Base-by-base conservation (phyloP, 2,113 vertebrate genomes). In the Gadus macrocephalus region DNA sequence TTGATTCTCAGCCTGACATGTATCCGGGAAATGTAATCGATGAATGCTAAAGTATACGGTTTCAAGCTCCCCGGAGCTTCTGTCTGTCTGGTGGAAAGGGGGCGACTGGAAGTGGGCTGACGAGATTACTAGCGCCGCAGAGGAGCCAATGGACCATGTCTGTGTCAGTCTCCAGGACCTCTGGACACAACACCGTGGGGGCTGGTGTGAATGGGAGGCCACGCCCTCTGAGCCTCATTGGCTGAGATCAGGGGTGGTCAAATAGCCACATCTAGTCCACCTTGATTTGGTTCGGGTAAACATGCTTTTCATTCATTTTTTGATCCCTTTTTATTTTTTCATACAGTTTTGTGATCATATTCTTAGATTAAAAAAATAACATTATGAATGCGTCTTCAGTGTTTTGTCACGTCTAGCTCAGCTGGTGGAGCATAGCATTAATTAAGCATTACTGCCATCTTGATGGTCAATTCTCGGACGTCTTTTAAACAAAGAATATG, bases 11-110 rank as follows among this genome's bases (percentile, higher is more conserved):
- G 59, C 55, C n/a, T 69, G 65, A 72, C 64, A 74, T 72, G 19
- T 59, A 70, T 73, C 71, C 73, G 73, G 65, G 61, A 68, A 15
- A 67, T 42, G 64, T 67, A 64, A 80, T 87, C 85, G 62, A 85
- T 81, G 68, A 12, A 5, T 11, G 11, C 60, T 22, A 62, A 35
- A 58, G 55, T 58, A 58, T 58, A 58, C 16, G 1, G 35, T 60
- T 38, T 64, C 58, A 0, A 14, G 60, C 55, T 53, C 49, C 63
- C n/a, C 5, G 4, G 58, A 11, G 27, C 58, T 28, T 53, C 0
- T 22, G 62, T 42, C 61, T 69, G 63, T 62, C 69, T 27, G 62
- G n/a, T 28, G 19, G 53, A 22, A 27, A 49, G 42, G 7, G 42
- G 42, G 42, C 2, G 22, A 49, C 42, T 49, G 42, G 42, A 9